Evolutionary conservation across 2,888 invertebrate species (phyloP).

Genomic region (Yponomeuta evonymella): DNA sequence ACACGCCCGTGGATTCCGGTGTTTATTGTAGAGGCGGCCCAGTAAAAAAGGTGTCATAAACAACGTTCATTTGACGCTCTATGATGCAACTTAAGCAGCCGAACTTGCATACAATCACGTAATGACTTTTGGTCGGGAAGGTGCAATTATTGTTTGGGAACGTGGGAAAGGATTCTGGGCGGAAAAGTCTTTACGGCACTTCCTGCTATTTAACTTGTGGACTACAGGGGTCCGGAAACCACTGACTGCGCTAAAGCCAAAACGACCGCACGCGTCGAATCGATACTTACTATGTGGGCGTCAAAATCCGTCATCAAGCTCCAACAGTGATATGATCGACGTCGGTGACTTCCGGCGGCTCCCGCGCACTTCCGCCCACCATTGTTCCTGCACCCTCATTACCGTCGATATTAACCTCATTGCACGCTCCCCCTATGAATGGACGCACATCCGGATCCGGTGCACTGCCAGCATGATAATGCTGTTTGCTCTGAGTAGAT

Average conservation of each 20-base stretch:
- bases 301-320: constrained; percentile 15
- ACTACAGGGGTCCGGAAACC: constrained; percentile 9
- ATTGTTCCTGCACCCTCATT: constrained; percentile 46
- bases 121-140: constrained; percentile 56
- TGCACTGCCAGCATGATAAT: constrained; percentile 9
- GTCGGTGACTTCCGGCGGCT: constrained; percentile 64
- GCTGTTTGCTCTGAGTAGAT: not conserved
- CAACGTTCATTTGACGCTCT: constrained; percentile 43
- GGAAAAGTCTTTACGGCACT: constrained; percentile 35
- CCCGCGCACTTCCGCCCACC: constrained; percentile 48
- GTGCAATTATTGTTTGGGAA: constrained; percentile 55
- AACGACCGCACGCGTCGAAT: constrained; percentile 14
- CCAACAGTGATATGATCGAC: constrained; percentile 36
- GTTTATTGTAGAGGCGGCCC: constrained; percentile 56
- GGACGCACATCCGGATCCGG: constrained; percentile 10
- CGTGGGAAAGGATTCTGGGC: constrained; percentile 58
- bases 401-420: constrained; percentile 6
- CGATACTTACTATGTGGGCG: not conserved
- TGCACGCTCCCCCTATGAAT: constrained; percentile 5
- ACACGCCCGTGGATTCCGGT: constrained; percentile 41
- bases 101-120: constrained; percentile 67
- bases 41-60: constrained; percentile 63
- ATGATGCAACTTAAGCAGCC: constrained; percentile 54
- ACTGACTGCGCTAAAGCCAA: not conserved
- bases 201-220: constrained; percentile 33